Conservation (phyloP, 1,140 invertebrate genomes). For the Zaprionus ornatus region DNA sequence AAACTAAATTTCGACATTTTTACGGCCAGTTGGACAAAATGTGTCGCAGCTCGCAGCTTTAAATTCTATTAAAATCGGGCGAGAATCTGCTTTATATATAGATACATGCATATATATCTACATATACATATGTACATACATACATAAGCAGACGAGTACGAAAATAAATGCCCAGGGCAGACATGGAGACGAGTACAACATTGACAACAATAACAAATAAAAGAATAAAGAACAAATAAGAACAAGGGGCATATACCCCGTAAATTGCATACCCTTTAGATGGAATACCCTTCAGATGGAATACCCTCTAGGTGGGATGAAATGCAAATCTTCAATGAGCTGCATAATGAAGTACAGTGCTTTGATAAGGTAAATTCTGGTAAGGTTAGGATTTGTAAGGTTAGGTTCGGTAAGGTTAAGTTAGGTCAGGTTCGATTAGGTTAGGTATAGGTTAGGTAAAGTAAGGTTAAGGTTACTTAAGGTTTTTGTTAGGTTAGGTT, state of each 20-base stretch:
- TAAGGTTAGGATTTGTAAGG: too few relatives aligned
- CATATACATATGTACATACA: background rate
- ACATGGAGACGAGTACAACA: conserved; percentile 37
- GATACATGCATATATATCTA: background rate
- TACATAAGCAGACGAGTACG: background rate
- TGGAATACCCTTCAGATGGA: background rate
- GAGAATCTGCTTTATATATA: conserved; percentile 2
- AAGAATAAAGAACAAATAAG: background rate
- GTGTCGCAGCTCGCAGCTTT: conserved; percentile 56
- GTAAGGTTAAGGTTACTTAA: too few relatives aligned
- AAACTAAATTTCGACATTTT: conserved; percentile 62
- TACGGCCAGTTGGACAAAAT: conserved; percentile 74
- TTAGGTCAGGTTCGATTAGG: too few relatives aligned
- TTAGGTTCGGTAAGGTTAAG: too few relatives aligned
- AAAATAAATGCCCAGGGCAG: background rate
- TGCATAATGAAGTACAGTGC: too few relatives aligned
- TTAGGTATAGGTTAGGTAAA: too few relatives aligned
- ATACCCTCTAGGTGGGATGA: too few relatives aligned
- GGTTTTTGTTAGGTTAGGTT: too few relatives aligned
- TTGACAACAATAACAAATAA: conserved; percentile 18
- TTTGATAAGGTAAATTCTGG: too few relatives aligned
- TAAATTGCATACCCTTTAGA: background rate
- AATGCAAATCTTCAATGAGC: too few relatives aligned
- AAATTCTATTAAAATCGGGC: conserved; percentile 76
- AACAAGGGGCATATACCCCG: background rate